These are phyloP conservation scores for Diorhabda sublineata DNA, from an alignment of 1,140 invertebrate genomes.

Conservation along the genomic window DNA sequence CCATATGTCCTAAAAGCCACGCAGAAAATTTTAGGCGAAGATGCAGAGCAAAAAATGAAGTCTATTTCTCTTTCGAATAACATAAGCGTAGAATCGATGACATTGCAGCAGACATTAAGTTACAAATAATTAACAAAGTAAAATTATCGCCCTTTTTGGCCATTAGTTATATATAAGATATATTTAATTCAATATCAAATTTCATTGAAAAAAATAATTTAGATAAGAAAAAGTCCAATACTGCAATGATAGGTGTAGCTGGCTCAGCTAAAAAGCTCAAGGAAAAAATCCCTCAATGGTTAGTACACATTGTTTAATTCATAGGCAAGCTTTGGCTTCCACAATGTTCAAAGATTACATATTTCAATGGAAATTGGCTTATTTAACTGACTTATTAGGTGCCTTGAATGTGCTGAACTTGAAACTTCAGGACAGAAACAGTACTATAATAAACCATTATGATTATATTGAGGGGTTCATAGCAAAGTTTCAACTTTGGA, in stretches of 20 bases:
- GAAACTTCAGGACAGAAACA: neutral
- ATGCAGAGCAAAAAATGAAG: conserved; percentile 15
- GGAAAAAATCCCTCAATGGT: conserved; percentile 33
- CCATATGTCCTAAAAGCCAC: conserved; percentile 2
- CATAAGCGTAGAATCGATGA: conserved; percentile 13
- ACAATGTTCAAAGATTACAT: neutral
- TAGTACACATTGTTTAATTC: conserved; percentile 39
- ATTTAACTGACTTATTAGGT: conserved; percentile 9
- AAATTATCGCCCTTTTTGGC: conserved; percentile 26
- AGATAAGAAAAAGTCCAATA: conserved; percentile 33
- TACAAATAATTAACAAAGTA: conserved; percentile 15
- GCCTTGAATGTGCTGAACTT: conserved; percentile 7
- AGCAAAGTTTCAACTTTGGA: conserved; percentile 3
- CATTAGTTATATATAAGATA: conserved; percentile 31
- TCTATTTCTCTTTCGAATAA: conserved; percentile 18
- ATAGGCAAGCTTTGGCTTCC: conserved; percentile 25
- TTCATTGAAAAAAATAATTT: conserved; percentile 34
- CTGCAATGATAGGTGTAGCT: conserved; percentile 41
- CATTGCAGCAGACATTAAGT: conserved; percentile 11
- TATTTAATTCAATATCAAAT: conserved; percentile 33
- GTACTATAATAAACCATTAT: neutral
- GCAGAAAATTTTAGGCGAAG: conserved; percentile 11
- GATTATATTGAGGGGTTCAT: conserved; percentile 8
- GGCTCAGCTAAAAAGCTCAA: conserved; percentile 23
- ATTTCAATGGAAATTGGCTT: conserved; percentile 8